Percentiles rank a stretch among this genome's conserved stretches.
Conservation (phyloP, 1,140 invertebrate genomes). For the Drosophila novamexicana region DNA sequence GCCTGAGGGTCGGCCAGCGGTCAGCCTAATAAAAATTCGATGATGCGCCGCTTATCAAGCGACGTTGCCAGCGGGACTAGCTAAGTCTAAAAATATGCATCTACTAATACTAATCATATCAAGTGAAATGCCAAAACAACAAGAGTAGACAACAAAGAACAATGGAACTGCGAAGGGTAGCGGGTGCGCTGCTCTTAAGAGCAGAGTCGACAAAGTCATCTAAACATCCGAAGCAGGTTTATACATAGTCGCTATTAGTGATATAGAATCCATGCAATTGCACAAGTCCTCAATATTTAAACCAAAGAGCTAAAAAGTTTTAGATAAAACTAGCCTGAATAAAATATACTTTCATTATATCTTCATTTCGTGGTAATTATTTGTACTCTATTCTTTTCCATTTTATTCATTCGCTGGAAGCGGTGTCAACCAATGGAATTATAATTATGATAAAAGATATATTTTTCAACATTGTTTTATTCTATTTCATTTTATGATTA, state of each 20-base stretch:
- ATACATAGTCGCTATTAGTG: background rate
- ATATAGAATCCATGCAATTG: background rate
- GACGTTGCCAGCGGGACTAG: conserved; percentile 26
- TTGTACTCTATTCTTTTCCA: no score
- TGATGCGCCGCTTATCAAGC: conserved; percentile 37
- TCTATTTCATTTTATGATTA: no score
- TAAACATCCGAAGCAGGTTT: background rate
- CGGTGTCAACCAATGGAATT: no score
- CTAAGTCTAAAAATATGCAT: conserved; percentile 23
- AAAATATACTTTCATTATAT: no score
- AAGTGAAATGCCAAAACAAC: conserved; percentile 21
- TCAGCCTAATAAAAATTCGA: conserved; percentile 18
- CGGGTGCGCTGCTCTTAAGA: conserved; percentile 1
- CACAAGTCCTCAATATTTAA: no score
- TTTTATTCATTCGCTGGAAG: no score
- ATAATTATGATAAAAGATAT: no score
- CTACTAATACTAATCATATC: conserved; percentile 23
- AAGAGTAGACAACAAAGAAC: conserved; percentile 46
- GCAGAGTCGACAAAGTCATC: background rate
- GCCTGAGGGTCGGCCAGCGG: conserved; percentile 40
- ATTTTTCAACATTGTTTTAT: no score
- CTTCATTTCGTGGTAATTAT: no score
- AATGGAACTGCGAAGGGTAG: conserved; percentile 18
- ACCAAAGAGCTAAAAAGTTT: no score
- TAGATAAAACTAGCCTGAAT: no score